Evolutionary conservation across 2,113 vertebrate genomes (phyloP).

Genomic region (Chlorodrepanis virens): DNA sequence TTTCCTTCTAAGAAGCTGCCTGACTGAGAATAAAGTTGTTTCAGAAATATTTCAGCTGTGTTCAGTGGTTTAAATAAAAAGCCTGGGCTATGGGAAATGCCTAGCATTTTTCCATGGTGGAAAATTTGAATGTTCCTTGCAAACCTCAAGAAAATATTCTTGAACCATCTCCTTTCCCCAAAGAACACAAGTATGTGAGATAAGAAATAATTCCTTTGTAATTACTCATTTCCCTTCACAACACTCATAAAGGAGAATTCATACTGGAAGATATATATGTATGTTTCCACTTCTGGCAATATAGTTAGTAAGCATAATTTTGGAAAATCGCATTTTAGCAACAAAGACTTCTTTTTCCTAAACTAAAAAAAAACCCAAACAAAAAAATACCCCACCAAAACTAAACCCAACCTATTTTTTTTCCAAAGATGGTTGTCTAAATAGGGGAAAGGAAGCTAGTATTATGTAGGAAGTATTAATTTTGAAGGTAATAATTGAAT

Average conservation of each 20-base stretch:
- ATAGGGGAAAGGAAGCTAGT: background rate
- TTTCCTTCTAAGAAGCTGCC: constrained; percentile 13
- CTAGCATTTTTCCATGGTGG: constrained; percentile 1
- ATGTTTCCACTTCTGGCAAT: background rate
- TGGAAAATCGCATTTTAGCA: background rate
- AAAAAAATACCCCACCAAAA: background rate
- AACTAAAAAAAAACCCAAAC: background rate
- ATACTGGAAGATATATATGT: background rate
- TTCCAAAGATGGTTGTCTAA: background rate
- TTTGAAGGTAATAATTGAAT: background rate
- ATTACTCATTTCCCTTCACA: constrained; percentile 10
- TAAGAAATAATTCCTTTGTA: background rate
- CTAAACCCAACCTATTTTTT: background rate
- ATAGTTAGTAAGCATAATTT: background rate
- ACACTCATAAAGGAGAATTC: background rate
- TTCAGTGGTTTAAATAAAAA: constrained; percentile 22
- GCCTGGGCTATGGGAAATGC: constrained; percentile 1
- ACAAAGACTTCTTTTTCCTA: background rate
- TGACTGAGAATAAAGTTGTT: constrained; percentile 6
- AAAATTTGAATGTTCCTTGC: background rate
- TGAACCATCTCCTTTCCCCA: background rate
- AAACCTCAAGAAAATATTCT: constrained; percentile 25
- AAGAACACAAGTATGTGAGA: background rate
- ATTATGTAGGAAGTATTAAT: background rate
- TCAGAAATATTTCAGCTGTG: constrained; percentile 29